Percentiles rank a stretch among this genome's conserved stretches.
These are phyloP conservation scores for Athene cunicularia DNA, from an alignment of 2,113 vertebrate genomes.

Conservation along the genomic window DNA sequence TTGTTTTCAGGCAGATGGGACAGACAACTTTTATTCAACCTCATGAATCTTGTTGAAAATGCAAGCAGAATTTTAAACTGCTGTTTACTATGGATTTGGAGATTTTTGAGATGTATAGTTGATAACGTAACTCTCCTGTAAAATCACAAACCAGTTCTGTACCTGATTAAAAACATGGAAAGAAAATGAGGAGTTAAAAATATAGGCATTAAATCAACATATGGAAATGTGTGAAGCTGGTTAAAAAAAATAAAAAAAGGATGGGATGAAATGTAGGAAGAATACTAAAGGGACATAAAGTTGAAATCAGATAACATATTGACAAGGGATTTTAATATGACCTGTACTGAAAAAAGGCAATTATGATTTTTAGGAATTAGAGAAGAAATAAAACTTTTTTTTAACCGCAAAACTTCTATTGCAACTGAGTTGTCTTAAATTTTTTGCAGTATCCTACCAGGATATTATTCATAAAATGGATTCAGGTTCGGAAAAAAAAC, in stretches of 20 bases:
- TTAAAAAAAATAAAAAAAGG: not conserved
- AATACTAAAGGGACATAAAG: not conserved
- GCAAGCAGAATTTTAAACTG: not conserved
- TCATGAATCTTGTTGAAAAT: not conserved
- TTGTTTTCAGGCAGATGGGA: not conserved
- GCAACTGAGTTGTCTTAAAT: not conserved
- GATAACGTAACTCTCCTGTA: not conserved
- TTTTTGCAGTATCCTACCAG: not conserved
- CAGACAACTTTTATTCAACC: not conserved
- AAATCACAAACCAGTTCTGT: not conserved
- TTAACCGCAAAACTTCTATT: not conserved
- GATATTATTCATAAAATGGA: not conserved
- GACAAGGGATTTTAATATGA: not conserved
- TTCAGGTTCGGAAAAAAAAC: not conserved
- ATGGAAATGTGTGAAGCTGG: not conserved
- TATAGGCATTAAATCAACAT: not conserved
- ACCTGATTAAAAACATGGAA: not conserved
- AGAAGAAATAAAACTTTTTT: not conserved
- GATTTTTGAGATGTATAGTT: not conserved
- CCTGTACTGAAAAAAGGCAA: not conserved
- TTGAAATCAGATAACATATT: not conserved
- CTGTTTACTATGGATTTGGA: not conserved
- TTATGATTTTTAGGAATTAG: not conserved
- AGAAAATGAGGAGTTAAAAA: not conserved
- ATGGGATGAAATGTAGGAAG: not conserved